These are phyloP conservation scores for Heliangelus exortis DNA, from an alignment of 2,797 vertebrate genomes.

Conservation along the genomic window DNA sequence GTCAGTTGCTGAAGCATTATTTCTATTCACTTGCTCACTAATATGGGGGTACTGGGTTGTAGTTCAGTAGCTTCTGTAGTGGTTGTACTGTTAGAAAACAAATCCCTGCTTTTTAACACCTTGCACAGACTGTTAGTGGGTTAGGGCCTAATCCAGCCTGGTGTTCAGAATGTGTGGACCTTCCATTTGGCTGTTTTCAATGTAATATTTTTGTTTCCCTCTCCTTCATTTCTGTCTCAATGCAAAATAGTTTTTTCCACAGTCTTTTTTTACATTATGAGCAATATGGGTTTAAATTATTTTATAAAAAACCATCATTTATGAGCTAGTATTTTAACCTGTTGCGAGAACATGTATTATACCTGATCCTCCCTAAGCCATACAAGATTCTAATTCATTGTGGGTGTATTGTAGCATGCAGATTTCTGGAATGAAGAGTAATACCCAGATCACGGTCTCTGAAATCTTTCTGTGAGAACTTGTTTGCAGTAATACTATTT, in stretches of 20 bases:
- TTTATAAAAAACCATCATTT: neutral
- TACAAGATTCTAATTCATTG: neutral
- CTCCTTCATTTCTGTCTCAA: neutral
- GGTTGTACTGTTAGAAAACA: neutral
- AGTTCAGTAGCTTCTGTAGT: neutral
- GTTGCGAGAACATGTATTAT: neutral
- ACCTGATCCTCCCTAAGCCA: accelerated
- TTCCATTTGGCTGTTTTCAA: neutral
- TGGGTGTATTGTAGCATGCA: neutral
- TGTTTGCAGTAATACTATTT: neutral
- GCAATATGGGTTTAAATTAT: neutral
- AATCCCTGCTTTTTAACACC: neutral
- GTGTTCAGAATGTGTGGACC: neutral
- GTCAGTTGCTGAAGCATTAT: neutral
- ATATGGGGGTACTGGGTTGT: neutral
- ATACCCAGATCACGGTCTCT: neutral
- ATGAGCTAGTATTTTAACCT: neutral
- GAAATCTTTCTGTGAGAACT: neutral
- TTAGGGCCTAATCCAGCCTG: neutral
- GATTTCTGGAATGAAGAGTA: neutral
- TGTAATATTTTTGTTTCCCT: neutral
- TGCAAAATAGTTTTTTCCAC: neutral
- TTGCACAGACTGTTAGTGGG: neutral
- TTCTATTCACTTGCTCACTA: neutral
- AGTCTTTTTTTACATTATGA: neutral